Conservation (phyloP, 2,113 vertebrate species). For the Nycticorax nycticorax region DNA sequence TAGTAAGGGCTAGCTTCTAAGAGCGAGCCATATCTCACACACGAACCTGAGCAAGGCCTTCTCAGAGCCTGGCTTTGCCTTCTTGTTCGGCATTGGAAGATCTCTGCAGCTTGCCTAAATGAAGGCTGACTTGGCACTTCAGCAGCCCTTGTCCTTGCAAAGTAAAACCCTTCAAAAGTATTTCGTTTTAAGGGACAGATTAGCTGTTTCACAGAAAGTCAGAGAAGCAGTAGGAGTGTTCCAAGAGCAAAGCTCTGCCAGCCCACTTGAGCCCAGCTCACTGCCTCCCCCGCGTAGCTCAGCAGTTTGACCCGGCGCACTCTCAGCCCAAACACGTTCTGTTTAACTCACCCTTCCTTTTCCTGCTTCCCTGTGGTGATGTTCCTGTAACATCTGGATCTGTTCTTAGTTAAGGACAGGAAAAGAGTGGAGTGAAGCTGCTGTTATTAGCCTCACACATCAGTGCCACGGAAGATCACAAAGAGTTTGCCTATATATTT, state of each 20-base stretch:
- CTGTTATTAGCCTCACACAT: conserved; percentile 70
- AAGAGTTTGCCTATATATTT: conserved; percentile 65
- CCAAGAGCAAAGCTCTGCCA: neutral
- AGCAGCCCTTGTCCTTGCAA: neutral
- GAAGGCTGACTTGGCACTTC: neutral
- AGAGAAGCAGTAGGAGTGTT: neutral
- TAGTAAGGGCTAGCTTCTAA: neutral
- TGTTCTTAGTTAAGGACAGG: conserved; percentile 79
- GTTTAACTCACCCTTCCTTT: conserved; percentile 25
- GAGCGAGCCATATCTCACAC: neutral
- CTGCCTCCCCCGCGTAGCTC: neutral
- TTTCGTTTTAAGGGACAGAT: neutral
- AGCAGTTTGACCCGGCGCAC: conserved; percentile 44
- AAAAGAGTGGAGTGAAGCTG: conserved; percentile 68
- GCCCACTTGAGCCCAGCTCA: neutral
- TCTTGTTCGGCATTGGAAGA: neutral
- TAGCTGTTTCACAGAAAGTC: neutral
- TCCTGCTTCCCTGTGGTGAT: conserved; percentile 23
- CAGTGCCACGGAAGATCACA: conserved; percentile 75
- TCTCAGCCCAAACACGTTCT: neutral
- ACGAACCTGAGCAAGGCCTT: neutral
- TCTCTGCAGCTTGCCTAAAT: neutral
- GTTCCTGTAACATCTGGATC: conserved; percentile 48
- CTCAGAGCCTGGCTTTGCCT: neutral
- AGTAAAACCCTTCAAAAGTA: neutral